Conservation (phyloP, 2,888 invertebrate species). For the Aporophyla nigra region DNA sequence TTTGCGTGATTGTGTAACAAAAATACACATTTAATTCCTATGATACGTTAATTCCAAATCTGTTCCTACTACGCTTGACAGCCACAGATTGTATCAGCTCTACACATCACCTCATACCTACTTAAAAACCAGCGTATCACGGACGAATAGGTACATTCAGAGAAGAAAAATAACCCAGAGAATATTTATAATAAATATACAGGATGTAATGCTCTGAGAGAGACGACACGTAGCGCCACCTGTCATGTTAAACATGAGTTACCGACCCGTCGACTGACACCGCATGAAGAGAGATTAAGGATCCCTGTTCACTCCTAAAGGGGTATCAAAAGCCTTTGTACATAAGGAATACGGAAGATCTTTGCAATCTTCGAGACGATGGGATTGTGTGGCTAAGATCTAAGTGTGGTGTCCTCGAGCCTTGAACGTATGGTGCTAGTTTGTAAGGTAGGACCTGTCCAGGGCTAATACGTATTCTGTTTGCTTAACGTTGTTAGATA, state of each 20-base stretch:
- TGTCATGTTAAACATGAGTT: constrained; percentile 58
- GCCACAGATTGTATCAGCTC: neutral
- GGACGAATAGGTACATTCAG: constrained; percentile 10
- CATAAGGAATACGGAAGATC: constrained; percentile 37
- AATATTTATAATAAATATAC: constrained; percentile 42
- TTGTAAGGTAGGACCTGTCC: neutral
- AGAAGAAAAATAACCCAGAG: constrained; percentile 32
- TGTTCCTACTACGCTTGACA: neutral
- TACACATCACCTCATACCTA: constrained; percentile 30
- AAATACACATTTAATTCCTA: too few relatives aligned
- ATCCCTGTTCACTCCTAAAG: constrained; percentile 31
- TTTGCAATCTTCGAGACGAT: constrained; percentile 19
- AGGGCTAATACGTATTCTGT: constrained; percentile 1
- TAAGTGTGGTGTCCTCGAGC: constrained; percentile 12
- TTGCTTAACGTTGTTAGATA: constrained; percentile 8
- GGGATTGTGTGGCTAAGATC: constrained; percentile 11
- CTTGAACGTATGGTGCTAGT: constrained; percentile 8
- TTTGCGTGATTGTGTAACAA: too few relatives aligned
- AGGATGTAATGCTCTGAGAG: constrained; percentile 40
- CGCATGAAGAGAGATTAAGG: constrained; percentile 55
- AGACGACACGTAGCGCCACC: constrained; percentile 47
- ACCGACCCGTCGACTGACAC: constrained; percentile 52
- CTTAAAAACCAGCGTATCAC: constrained; percentile 20
- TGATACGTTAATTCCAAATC: neutral
- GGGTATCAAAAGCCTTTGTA: constrained; percentile 45